Evolutionary conservation across 2,888 invertebrate species (phyloP).

Genomic region (Empis stercorea): DNA sequence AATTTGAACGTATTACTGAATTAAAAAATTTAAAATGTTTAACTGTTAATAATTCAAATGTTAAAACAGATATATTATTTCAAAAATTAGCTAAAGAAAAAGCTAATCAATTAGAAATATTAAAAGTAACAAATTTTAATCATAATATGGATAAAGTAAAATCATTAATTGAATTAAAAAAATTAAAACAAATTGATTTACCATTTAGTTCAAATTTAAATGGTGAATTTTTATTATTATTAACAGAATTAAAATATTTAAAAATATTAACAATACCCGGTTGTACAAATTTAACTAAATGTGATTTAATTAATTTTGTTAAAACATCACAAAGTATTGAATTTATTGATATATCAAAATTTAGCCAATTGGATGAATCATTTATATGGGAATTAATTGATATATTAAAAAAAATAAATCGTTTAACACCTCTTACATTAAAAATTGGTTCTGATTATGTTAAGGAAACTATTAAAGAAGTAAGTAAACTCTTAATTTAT

Average conservation of each 20-base stretch:
- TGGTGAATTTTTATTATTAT: conserved; percentile 3
- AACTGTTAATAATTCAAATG: conserved; percentile 2
- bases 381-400: conserved; percentile 1
- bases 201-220: not conserved
- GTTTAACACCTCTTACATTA: not conserved
- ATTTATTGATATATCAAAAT: conserved; percentile 4
- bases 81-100: conserved; percentile 1
- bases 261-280: conserved; percentile 5
- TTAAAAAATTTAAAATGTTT: conserved; percentile 5
- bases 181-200: conserved; percentile 1
- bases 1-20: conserved; percentile 1
- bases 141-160: not conserved
- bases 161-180: not conserved
- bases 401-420: conserved; percentile 2
- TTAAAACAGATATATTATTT: conserved; percentile 1
- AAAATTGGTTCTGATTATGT: not conserved
- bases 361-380: not conserved
- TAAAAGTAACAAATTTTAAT: not conserved
- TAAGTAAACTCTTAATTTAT: not conserved
- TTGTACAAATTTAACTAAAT: not conserved
- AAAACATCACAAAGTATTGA: conserved; percentile 1
- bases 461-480: not conserved
- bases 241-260: conserved; percentile 1
- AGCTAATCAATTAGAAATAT: conserved; percentile 1
- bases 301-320: conserved; percentile 1